Base-by-base conservation (phyloP, 2,888 invertebrate species). In the Dicranocentrus wangi region DNA sequence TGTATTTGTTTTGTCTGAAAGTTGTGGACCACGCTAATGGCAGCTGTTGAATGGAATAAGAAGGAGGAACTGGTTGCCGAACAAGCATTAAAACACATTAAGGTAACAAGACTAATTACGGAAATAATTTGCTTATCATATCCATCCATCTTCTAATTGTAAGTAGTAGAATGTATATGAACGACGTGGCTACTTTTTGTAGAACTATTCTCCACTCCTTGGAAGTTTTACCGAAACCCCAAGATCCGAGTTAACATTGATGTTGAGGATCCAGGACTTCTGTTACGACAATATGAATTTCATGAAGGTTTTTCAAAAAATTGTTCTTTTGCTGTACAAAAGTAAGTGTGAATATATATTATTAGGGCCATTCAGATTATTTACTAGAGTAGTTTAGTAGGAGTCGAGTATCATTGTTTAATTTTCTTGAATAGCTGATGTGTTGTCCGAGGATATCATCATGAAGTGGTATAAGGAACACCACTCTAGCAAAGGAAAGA, bases 251-350 rank as follows among this genome's bases (percentile, higher is more conserved):
- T 91, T 96, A 87, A 93, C 94, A 81, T 92, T 98, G 86, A 92
- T 98, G 88, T 91, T 95, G 86, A 96, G 96, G 90, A 95, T 98
- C 87, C 98, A 98, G 90, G 98, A 98, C 89, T 98, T 95, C 90
- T 98, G 98, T 90, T 98, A 98, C 90, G 97, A 97, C 89, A 98
- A 98, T 91, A 98, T 98, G 97, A 96, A 95, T 89, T 98, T 98
- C 90, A 96, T 98, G 96, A 96, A 96, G 89, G 96, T 96, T 89
- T 98, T 98, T 93, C 96, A 96, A 89, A 98, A 98, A 91, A 96
- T 98, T 88, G 94, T 98, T 88, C 92, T 98, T 90, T 93, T 98
- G 88, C 94, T 98, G 90, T 98, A 98, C 91, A 97, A 96, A 92
- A 95, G 94, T 93, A 89, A 89, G 91, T 88, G 42, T 32, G 39